Evolutionary conservation across 2,888 invertebrate species (phyloP), one percentile per base, ranked within the genome.

Genomic region (Hipparchia sbordonii): DNA sequence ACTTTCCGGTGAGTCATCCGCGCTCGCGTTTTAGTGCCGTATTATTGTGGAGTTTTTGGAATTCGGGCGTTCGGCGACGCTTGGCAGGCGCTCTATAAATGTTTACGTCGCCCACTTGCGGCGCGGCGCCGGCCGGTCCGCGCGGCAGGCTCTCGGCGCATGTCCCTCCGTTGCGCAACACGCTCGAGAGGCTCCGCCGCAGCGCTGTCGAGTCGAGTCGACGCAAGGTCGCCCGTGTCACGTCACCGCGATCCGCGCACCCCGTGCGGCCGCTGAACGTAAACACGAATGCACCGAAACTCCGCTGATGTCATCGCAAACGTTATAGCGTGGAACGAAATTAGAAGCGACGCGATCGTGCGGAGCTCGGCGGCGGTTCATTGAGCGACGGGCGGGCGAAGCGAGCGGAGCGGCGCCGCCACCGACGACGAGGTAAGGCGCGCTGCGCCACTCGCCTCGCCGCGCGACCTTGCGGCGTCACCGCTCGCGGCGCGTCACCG

Each of bases 221-320:
- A 1, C 73, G 76, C 78, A 77, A 79, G 79, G 79, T 78, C 77
- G 77, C 63, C 72, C 75, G 72, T 76, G 79, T 85, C 85, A 81
- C 88, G 89, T 89, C 88, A 86, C 79, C 82, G 78, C 80, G 82
- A 78, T 80, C 81, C 83, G 63, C 82, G 85, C 84, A 85, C 85
- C 8, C 84, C 82, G 82, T 82, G 80, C 80, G 80, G 83, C 82
- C 83, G 85, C 87, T 85, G 83, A 91, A 92, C 87, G 91, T 93
- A 93, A 93, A 93, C 93, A 89, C 85, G 87, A 75, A 78, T 83
- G 93, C 93, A 91, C 86, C 83, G 88, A 91, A 90, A 85, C 87
- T 87, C 83, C 85, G 84, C 83, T 93, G 93, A 93, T 93, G 93
- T 93, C 93, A 93, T 87, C 88, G 87, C 91, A 90, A 90, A 91